Evolutionary conservation across 2,113 vertebrate genomes (phyloP), one percentile per base, ranked within the genome.

Genomic region (Poeciliopsis turrubarensis): DNA sequence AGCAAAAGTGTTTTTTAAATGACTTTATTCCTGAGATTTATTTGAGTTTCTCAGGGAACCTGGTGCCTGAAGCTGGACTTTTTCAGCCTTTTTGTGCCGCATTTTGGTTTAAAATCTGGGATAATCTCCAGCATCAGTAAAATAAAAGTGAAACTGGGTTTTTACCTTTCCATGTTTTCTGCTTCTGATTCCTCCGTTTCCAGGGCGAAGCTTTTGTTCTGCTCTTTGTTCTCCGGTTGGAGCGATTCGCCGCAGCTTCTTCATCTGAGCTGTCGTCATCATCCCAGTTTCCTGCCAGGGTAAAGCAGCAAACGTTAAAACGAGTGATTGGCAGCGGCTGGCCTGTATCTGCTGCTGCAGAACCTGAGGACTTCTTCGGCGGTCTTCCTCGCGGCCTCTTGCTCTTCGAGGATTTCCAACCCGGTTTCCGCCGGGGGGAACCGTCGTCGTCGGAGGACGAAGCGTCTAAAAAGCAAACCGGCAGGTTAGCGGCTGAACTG

Each of bases 221-320:
- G 13, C 3, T 70, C 62, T 70, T 73, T 2, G 41, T 37, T 34
- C 15, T 63, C 29, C 47, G n/a, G 3, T 27, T 44, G 0, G 82
- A 3, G 29, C 75, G 80, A 25, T n/a, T 57, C 51, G 80, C 72
- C 65, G 85, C 65, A 1, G 89, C 86, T 64, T 92, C 91, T 2
- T 91, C 83, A 0, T 89, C 89, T 0, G 90, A 91, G 82, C 87
- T 87, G 3, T 84, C 82, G 2, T 85, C 80, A 2, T 84, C 82
- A 3, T 85, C 80, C 1, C 60, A 57, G 15, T 2, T 7, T 32
- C 37, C 92, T 92, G 81, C 25, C 10, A 60, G 71, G 82, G 0
- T 65, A 39, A 22, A 64, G 44, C 17, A 44, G 4, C 13, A 11
- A 31, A 3, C 29, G 17, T 60, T 63, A 15, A 17, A 47, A 39